Base-by-base conservation (phyloP, 1,140 invertebrate genomes). In the Gonioctena quinquepunctata region DNA sequence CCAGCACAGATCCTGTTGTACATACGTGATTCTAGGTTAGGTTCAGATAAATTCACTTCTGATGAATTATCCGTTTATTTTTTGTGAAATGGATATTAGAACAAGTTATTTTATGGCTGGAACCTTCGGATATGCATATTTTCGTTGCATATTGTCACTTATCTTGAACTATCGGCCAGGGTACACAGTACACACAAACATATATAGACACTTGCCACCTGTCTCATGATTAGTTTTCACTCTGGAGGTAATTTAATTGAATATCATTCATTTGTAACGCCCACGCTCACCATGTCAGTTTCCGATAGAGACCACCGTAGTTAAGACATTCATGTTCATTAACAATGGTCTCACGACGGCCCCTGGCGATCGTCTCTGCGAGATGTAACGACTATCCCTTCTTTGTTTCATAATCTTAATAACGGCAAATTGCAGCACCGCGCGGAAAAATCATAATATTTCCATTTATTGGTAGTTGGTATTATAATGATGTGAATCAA, bases 301-400 rank as follows among this genome's bases (percentile, higher is more conserved):
- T 48, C 57, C 60, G 26, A 26, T 61, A 59, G 25, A 69, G 68
- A 73, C 71, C 71, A 73, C 71, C 71, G 28, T 63, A 68, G 68
- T 70, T 70, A 73, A 73, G 71, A 73, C 65, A 73, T 73, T 73
- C 71, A 66, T 63, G 68, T 70, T 70, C 71, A 73, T 73, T 73
- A 73, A 73, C 71, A 73, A 73, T 73, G 60, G 61, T 52, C 52
- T 73, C 71, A 73, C 68, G 71, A 73, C 59, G 66, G 59, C 71
- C 71, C 66, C 25, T 21, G 62, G 71, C 67, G 61, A 67, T 69
- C 71, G 60, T 50, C n/a, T 18, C 42, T 25, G 19, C 42, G n/a
- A n/a, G n/a, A 22, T 50, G 16, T 49, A 62, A n/a, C 28, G 60
- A 62, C 60, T 62, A n/a, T 62, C 25, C 62, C 62, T 64, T 23